These are phyloP conservation scores for Pachymerium ferrugineum DNA, from an alignment of 2,888 invertebrate genomes.

Conservation along the genomic window DNA sequence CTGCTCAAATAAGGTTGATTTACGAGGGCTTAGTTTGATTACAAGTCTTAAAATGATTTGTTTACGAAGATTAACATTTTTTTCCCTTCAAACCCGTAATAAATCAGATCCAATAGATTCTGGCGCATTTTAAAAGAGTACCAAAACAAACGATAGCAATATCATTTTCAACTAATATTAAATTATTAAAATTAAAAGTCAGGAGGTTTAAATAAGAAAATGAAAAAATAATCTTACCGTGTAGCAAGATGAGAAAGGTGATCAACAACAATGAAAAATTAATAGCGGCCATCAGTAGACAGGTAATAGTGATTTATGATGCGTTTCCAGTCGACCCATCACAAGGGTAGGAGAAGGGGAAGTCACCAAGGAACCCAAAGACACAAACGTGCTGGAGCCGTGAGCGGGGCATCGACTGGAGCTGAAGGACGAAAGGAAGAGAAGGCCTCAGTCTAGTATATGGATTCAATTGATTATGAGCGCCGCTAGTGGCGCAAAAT, in stretches of 20 bases:
- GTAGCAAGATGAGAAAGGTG: neutral
- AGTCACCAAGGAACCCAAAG: neutral
- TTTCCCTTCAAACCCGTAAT: too few species aligned
- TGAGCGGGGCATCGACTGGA: conserved; percentile 5
- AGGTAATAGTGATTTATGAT: conserved; percentile 12
- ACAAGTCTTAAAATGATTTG: too few species aligned
- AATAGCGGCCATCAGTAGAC: neutral
- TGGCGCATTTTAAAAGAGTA: too few species aligned
- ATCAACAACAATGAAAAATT: conserved; percentile 3
- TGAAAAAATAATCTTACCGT: neutral
- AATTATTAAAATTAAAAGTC: neutral
- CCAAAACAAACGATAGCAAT: too few species aligned
- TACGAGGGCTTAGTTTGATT: too few species aligned
- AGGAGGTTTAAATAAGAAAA: neutral
- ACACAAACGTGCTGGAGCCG: conserved; percentile 5
- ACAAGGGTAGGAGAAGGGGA: neutral
- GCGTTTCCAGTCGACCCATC: conserved; percentile 14
- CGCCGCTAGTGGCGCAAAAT: neutral
- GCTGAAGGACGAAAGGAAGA: neutral
- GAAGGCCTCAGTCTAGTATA: neutral
- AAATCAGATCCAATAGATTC: too few species aligned
- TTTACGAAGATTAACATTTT: too few species aligned
- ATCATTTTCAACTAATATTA: too few species aligned
- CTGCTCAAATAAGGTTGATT: too few species aligned
- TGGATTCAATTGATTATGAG: conserved; percentile 9